Percentiles rank a stretch among this genome's conserved stretches.
These are phyloP conservation scores for Tenebrosternarchus preto DNA, from an alignment of 2,113 vertebrate species.

Conservation along the genomic window DNA sequence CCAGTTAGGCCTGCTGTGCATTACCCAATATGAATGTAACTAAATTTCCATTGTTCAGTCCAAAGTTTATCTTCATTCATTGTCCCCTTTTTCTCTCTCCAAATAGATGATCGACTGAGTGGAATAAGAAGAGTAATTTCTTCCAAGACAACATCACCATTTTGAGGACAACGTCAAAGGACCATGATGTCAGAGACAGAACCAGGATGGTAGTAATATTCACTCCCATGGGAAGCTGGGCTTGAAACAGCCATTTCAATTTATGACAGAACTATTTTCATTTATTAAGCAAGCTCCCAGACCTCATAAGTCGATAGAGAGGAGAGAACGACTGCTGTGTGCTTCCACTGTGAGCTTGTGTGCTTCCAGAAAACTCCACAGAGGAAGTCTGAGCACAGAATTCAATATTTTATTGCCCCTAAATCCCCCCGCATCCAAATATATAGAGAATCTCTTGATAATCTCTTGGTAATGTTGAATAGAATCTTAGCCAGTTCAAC, in stretches of 20 bases:
- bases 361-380: slow-evolving; percentile 49
- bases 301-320: background rate
- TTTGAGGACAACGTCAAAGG: slow-evolving; percentile 56
- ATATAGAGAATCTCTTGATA: background rate
- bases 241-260: slow-evolving; percentile 54
- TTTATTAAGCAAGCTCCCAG: slow-evolving; percentile 31
- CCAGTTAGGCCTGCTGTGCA: too few species aligned
- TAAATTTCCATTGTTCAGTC: too few species aligned
- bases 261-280: slow-evolving; percentile 54
- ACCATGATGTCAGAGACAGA: slow-evolving; percentile 36
- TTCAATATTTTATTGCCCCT: too few species aligned
- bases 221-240: slow-evolving; percentile 43
- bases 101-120: slow-evolving; percentile 39
- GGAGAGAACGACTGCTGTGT: slow-evolving; percentile 17
- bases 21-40: too few species aligned
- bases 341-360: slow-evolving; percentile 2
- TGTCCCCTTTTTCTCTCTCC: background rate
- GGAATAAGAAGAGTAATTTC: slow-evolving; percentile 11
- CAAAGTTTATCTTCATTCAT: too few species aligned
- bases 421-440: background rate
- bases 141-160: slow-evolving; percentile 57
- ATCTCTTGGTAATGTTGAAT: background rate
- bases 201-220: slow-evolving; percentile 30
- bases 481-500: background rate
- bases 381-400: background rate